Conservation (phyloP, 2,888 invertebrate species). For the Leucania comma region DNA sequence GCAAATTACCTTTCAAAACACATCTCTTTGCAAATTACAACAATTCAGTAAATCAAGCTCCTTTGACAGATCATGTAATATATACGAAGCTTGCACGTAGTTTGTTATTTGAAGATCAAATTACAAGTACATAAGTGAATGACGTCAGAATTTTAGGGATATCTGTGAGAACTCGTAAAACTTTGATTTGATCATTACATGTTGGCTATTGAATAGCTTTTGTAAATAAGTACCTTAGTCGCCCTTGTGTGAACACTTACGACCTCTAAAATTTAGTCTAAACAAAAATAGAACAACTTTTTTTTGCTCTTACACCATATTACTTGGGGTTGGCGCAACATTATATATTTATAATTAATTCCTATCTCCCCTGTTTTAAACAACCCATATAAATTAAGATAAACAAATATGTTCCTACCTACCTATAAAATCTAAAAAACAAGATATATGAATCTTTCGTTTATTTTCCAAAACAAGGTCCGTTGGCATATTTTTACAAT, state of each 20-base stretch:
- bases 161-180: neutral
- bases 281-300: too few species aligned
- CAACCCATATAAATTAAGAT: neutral
- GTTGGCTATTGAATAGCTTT: too few species aligned
- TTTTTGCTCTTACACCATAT: too few species aligned
- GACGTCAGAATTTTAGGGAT: constrained; percentile 19
- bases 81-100: constrained; percentile 14
- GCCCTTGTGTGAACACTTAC: too few species aligned
- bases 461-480: neutral
- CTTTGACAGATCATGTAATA: constrained; percentile 15
- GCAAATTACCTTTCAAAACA: constrained; percentile 20
- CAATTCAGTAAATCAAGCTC: constrained; percentile 43
- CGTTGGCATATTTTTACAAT: constrained; percentile 15
- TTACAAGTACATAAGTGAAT: constrained; percentile 6
- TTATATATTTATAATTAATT: too few species aligned
- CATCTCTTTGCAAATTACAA: constrained; percentile 15
- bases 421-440: neutral
- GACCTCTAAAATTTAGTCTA: too few species aligned
- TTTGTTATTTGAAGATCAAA: constrained; percentile 22
- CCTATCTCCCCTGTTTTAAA: too few species aligned
- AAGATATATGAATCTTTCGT: neutral
- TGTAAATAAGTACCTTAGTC: too few species aligned
- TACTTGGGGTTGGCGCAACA: too few species aligned
- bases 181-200: constrained; percentile 5
- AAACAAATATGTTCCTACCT: neutral